Percentiles rank a stretch among this genome's conserved stretches.
These are phyloP conservation scores for Metallyticus violacea DNA, from an alignment of 2,888 invertebrate species.

Conservation along the genomic window DNA sequence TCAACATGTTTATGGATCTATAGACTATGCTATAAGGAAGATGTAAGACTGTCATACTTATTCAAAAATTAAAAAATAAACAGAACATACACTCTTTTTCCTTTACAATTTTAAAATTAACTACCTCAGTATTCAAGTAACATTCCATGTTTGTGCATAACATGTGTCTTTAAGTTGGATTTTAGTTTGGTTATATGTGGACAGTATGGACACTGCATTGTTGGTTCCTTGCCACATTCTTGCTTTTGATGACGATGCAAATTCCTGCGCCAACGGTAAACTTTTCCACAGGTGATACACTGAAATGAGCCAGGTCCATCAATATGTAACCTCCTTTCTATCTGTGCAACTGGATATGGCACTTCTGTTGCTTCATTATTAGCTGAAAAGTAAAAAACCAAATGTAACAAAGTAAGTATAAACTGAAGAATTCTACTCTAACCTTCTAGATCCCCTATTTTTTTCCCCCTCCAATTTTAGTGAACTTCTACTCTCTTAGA, in stretches of 20 bases:
- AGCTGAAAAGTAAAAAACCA: neutral
- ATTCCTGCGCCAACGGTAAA: constrained; percentile 15
- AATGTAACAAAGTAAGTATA: neutral
- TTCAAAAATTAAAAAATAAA: neutral
- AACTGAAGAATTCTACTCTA: neutral
- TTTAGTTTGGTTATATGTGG: constrained; percentile 25
- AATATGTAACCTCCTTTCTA: neutral
- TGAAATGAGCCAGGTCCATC: constrained; percentile 3
- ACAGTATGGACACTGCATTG: constrained; percentile 38
- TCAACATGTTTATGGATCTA: neutral
- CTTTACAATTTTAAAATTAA: neutral
- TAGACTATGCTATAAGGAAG: no score
- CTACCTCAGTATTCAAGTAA: neutral
- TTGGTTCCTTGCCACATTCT: constrained; percentile 38
- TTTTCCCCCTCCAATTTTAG: no score
- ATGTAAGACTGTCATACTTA: neutral
- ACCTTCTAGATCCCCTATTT: neutral
- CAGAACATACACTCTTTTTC: neutral
- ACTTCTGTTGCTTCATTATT: neutral
- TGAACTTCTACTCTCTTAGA: no score
- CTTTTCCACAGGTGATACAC: constrained; percentile 22
- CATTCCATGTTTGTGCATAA: constrained; percentile 19
- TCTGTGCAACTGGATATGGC: neutral
- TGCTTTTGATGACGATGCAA: constrained; percentile 26
- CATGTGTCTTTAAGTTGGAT: constrained; percentile 33